Conservation (phyloP, 2,797 vertebrate genomes). For the Emys orbicularis region DNA sequence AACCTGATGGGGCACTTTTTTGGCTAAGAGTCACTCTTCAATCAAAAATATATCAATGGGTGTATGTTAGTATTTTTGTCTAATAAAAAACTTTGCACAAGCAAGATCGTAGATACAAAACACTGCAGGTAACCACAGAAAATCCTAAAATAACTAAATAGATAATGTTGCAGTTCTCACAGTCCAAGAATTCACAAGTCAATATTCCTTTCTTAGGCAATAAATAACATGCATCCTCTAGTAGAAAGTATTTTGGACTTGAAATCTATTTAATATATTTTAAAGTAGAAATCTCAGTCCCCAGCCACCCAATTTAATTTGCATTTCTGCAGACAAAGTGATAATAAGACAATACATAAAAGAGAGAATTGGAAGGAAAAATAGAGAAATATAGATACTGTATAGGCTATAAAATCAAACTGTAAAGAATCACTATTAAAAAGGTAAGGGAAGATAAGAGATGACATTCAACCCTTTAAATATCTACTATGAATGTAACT, state of each 20-base stretch:
- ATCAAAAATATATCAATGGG: neutral
- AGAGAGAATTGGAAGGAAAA: neutral
- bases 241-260: neutral
- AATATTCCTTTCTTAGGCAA: neutral
- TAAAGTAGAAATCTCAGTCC: neutral
- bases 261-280: neutral
- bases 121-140: neutral
- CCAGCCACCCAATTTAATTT: neutral
- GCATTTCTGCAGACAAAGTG: neutral
- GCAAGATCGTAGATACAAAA: neutral
- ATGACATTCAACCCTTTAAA: neutral
- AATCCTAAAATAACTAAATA: neutral
- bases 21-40: neutral
- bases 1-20: neutral
- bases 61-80: neutral
- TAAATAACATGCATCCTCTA: neutral
- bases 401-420: neutral
- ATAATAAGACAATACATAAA: neutral
- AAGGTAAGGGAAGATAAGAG: neutral
- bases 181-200: neutral
- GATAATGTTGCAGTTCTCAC: neutral
- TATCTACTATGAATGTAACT: neutral
- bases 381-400: neutral
- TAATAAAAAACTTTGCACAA: rapidly evolving
- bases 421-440: neutral